phyloP scores from a whole-genome alignment of 1,140 invertebrate genomes.

The Tetragnatha versicolor region DNA sequence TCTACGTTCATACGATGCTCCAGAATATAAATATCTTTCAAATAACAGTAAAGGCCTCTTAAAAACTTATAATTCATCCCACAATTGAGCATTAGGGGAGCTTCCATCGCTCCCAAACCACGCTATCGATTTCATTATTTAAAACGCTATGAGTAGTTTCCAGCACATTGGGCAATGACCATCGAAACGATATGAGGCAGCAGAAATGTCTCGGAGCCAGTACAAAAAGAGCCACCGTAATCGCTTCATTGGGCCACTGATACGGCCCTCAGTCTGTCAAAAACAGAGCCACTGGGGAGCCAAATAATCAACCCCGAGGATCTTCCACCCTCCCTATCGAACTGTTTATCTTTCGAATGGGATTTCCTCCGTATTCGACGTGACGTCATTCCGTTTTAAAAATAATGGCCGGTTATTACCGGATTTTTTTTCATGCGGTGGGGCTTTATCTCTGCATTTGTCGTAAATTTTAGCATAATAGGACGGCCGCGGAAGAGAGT shows the following conservation, averaged over 20 bases:
- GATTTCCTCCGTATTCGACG: neutral
- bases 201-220: neutral
- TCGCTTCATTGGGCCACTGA: slow-evolving; percentile 6
- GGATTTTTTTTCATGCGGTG: neutral
- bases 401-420: neutral
- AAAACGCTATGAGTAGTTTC: neutral
- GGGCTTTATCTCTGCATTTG: neutral
- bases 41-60: neutral
- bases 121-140: neutral
- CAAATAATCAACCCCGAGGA: neutral
- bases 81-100: neutral
- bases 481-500: neutral
- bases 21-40: no score
- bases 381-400: slow-evolving; percentile 5
- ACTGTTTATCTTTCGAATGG: slow-evolving; percentile 27
- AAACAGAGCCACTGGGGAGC: neutral
- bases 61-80: neutral
- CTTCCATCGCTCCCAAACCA: neutral
- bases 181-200: neutral
- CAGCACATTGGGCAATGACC: neutral
- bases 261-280: slow-evolving; percentile 4
- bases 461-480: neutral
- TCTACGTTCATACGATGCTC: no score
- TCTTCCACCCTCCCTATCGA: slow-evolving; percentile 1
- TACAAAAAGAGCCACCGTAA: neutral